phyloP scores from a whole-genome alignment of 2,888 invertebrate genomes.

The Trissonchulus sp. region DNA sequence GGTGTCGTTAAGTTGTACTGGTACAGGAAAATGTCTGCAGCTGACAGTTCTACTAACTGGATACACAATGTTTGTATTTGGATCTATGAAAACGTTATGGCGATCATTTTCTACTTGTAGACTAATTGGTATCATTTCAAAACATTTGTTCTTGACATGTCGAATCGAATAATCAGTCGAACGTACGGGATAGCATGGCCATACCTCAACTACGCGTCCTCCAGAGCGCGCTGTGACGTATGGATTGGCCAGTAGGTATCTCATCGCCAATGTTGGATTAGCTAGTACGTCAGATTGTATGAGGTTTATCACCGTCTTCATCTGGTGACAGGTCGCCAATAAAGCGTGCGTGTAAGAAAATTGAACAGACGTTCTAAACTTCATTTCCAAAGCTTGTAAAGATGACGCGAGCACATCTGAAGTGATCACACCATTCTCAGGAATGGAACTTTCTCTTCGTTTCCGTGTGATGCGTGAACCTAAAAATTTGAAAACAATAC shows the following conservation, averaged over 20 bases:
- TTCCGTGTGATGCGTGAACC: too few relatives aligned
- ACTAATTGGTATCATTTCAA: not conserved
- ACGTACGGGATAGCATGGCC: not conserved
- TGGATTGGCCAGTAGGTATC: not conserved
- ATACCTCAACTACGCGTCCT: not conserved
- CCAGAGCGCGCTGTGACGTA: not conserved
- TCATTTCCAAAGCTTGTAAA: constrained; percentile 3
- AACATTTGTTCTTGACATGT: not conserved
- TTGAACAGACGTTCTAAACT: not conserved
- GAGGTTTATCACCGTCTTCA: too few relatives aligned
- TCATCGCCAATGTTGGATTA: constrained; percentile 7
- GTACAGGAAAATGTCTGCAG: not conserved
- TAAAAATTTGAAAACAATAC: constrained; percentile 5
- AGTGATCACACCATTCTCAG: constrained; percentile 6
- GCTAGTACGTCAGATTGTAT: not conserved
- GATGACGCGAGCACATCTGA: too few relatives aligned
- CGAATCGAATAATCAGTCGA: not conserved
- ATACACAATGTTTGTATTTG: constrained; percentile 7
- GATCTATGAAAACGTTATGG: not conserved
- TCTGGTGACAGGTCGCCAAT: not conserved
- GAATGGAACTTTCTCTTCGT: too few relatives aligned
- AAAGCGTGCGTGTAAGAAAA: constrained; percentile 1
- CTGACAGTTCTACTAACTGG: not conserved
- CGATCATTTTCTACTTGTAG: not conserved
- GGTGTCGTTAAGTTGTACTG: not conserved